These are phyloP conservation scores for Cheilosia grossa DNA, from an alignment of 2,888 invertebrate species.

Conservation along the genomic window DNA sequence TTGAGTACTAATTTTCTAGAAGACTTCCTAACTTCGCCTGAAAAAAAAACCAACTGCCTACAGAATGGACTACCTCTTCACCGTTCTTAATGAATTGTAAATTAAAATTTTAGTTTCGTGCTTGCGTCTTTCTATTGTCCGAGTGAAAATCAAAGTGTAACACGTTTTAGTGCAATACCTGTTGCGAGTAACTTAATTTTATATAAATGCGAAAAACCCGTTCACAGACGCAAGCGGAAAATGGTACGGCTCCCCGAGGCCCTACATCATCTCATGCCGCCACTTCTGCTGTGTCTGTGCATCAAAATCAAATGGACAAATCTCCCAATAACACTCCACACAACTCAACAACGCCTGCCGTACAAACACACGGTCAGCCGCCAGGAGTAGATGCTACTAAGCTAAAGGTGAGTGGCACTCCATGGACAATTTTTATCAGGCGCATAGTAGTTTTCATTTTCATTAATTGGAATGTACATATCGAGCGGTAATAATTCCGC, in stretches of 20 bases:
- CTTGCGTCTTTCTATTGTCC: constrained; percentile 49
- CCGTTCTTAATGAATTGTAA: constrained; percentile 59
- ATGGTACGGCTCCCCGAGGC: constrained; percentile 76
- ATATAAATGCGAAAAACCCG: constrained; percentile 82
- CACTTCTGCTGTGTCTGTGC: constrained; percentile 45
- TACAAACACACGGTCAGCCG: constrained; percentile 10
- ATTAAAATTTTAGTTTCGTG: constrained; percentile 21
- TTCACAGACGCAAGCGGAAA: constrained; percentile 83
- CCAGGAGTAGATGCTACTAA: constrained; percentile 52
- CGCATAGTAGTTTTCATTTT: background rate
- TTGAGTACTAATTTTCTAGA: constrained; percentile 49
- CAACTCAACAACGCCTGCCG: background rate
- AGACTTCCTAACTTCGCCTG: constrained; percentile 54
- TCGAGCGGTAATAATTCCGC: constrained; percentile 54
- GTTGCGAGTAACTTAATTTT: constrained; percentile 40
- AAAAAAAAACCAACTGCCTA: constrained; percentile 55
- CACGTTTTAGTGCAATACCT: constrained; percentile 47
- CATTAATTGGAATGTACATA: constrained; percentile 4
- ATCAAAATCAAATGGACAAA: constrained; percentile 49
- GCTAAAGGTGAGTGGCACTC: constrained; percentile 47
- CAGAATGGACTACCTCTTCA: constrained; percentile 55
- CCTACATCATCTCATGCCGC: constrained; percentile 73
- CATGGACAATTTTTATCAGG: background rate
- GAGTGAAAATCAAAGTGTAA: constrained; percentile 55
- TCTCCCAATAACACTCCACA: background rate